phyloP scores from a whole-genome alignment of 2,888 invertebrate genomes.

The Xestia xanthographa region DNA sequence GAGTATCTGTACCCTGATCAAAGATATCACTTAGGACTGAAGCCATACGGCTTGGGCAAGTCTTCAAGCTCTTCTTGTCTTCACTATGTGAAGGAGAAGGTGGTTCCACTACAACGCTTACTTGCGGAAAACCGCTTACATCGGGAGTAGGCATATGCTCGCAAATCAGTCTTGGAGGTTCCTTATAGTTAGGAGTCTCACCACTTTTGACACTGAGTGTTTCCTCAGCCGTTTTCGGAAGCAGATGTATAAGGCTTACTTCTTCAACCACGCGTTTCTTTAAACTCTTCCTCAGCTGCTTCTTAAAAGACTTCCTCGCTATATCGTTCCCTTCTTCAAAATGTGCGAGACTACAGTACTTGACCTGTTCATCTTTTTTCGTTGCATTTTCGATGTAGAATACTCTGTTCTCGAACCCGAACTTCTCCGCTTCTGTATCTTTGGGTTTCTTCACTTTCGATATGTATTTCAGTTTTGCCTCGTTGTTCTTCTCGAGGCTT shows the following conservation, averaged over 20 bases:
- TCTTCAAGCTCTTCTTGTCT: slow-evolving; percentile 86
- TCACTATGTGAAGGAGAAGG: slow-evolving; percentile 93
- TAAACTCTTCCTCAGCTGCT: slow-evolving; percentile 84
- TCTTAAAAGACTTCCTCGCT: slow-evolving; percentile 94
- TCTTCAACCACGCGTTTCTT: slow-evolving; percentile 84
- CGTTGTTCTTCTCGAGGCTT: slow-evolving; percentile 90
- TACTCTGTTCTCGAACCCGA: slow-evolving; percentile 94
- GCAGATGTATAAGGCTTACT: slow-evolving; percentile 77
- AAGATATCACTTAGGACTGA: slow-evolving; percentile 87
- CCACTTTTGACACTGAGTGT: slow-evolving; percentile 66
- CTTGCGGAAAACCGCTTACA: slow-evolving; percentile 90
- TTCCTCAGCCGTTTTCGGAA: slow-evolving; percentile 82
- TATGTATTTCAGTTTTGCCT: slow-evolving; percentile 90
- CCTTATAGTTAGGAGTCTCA: slow-evolving; percentile 65
- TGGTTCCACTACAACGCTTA: slow-evolving; percentile 94
- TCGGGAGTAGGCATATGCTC: slow-evolving; percentile 47
- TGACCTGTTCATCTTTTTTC: slow-evolving; percentile 91
- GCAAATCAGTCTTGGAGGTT: slow-evolving; percentile 58
- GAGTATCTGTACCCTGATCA: slow-evolving; percentile 84
- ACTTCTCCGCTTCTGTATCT: slow-evolving; percentile 89
- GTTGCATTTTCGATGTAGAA: slow-evolving; percentile 90
- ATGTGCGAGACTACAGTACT: slow-evolving; percentile 95
- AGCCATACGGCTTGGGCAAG: slow-evolving; percentile 85
- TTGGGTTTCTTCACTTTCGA: slow-evolving; percentile 87
- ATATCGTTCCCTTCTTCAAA: slow-evolving; percentile 96